phyloP scores from a whole-genome alignment of 2,888 invertebrate species.

The Tetragonisca angustula region DNA sequence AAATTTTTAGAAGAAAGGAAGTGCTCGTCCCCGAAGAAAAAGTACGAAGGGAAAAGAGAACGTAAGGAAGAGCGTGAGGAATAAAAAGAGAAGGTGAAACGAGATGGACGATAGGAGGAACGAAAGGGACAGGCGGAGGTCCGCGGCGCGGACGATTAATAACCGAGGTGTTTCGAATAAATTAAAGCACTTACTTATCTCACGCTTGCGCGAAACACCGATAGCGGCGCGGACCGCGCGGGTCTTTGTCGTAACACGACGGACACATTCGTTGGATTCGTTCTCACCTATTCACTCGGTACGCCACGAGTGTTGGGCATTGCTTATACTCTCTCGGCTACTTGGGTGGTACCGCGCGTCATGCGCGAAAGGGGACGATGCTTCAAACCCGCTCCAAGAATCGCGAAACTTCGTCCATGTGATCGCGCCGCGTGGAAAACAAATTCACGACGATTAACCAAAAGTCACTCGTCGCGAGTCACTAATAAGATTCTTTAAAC shows the following conservation, averaged over 20 bases:
- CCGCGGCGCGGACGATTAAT: slow-evolving; percentile 80
- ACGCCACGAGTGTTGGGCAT: slow-evolving; percentile 55
- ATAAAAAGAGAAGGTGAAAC: slow-evolving; percentile 32
- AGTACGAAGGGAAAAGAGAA: neutral
- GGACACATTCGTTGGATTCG: slow-evolving; percentile 71
- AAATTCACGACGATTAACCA: neutral
- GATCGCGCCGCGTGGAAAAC: neutral
- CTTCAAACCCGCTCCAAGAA: neutral
- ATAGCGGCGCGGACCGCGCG: slow-evolving; percentile 62
- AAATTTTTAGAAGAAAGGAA: no score
- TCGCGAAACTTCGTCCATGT: neutral
- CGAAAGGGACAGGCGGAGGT: slow-evolving; percentile 18
- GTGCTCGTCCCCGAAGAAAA: neutral
- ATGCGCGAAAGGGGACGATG: slow-evolving; percentile 39
- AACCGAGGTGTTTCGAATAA: slow-evolving; percentile 83
- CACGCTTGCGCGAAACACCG: slow-evolving; percentile 67
- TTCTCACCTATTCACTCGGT: slow-evolving; percentile 70
- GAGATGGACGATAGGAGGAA: slow-evolving; percentile 16
- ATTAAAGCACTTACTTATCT: slow-evolving; percentile 82
- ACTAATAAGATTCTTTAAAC: no score
- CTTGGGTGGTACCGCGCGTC: slow-evolving; percentile 69
- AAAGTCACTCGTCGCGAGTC: neutral
- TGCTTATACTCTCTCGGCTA: slow-evolving; percentile 66
- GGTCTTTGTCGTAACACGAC: slow-evolving; percentile 68
- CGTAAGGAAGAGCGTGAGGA: slow-evolving; percentile 6